These are phyloP conservation scores for Pheucticus melanocephalus DNA, from an alignment of 2,113 vertebrate species.

Conservation along the genomic window DNA sequence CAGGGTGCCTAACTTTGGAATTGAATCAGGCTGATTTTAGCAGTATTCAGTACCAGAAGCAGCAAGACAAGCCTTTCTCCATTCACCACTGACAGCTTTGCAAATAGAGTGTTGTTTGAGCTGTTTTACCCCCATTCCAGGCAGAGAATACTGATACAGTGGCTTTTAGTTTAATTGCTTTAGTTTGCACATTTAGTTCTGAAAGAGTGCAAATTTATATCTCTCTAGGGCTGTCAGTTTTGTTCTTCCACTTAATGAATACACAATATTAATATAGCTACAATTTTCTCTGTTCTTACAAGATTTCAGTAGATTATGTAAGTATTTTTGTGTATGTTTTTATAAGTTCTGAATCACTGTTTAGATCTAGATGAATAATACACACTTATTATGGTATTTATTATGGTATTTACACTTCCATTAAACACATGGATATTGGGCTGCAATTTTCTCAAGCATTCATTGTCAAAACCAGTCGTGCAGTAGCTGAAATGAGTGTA, in stretches of 20 bases:
- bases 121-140: background rate
- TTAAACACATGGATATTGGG: background rate
- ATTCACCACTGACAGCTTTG: background rate
- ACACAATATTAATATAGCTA: background rate
- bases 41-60: background rate
- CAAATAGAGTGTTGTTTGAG: background rate
- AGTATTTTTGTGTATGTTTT: background rate
- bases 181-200: conserved; percentile 41
- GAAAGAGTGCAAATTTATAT: background rate
- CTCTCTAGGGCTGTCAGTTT: background rate
- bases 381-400: background rate
- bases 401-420: background rate
- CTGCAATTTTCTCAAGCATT: background rate
- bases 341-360: background rate
- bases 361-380: background rate
- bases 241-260: background rate
- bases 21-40: background rate
- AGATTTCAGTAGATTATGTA: background rate
- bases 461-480: background rate
- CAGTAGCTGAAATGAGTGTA: background rate
- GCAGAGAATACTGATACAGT: background rate
- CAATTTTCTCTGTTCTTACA: background rate
- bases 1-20: background rate
- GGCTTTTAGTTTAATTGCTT: conserved; percentile 10
- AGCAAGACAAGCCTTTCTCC: background rate